Conservation (phyloP, 1,140 invertebrate genomes). For the Drosophila sturtevanti region DNA sequence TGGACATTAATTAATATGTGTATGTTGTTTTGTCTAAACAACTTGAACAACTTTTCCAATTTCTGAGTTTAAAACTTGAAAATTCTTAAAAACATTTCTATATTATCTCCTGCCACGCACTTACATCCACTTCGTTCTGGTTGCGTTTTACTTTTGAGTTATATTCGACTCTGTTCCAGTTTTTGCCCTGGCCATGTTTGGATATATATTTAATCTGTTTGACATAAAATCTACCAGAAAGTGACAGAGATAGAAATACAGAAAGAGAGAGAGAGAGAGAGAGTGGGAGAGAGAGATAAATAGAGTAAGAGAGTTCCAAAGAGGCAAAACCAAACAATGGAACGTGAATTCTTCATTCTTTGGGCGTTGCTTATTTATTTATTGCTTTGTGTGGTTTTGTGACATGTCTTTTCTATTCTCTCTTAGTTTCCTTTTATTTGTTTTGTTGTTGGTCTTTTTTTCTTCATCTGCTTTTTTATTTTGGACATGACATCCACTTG, state of each 20-base stretch:
- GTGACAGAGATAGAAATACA: constrained; percentile 24
- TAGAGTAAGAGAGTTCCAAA: constrained; percentile 23
- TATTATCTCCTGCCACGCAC: constrained; percentile 9
- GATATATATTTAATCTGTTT: constrained; percentile 54
- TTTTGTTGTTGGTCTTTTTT: constrained; percentile 28
- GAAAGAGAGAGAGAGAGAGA: constrained; percentile 13
- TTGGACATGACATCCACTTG: constrained; percentile 67
- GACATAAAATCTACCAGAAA: constrained; percentile 49
- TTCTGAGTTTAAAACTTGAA: background rate
- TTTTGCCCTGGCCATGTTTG: constrained; percentile 49
- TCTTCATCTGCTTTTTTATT: constrained; percentile 6
- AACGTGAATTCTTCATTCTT: constrained; percentile 37
- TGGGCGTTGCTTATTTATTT: constrained; percentile 72
- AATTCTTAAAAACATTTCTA: constrained; percentile 5
- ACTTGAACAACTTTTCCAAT: constrained; percentile 10
- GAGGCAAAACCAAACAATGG: constrained; percentile 46
- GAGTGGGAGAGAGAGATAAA: constrained; percentile 9
- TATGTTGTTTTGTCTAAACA: background rate
- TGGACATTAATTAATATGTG: constrained; percentile 45
- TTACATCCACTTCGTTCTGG: constrained; percentile 26
- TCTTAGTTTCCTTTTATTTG: constrained; percentile 13
- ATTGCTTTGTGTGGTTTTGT: constrained; percentile 65
- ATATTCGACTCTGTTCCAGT: constrained; percentile 36
- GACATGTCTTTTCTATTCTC: constrained; percentile 50
- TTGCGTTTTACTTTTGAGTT: constrained; percentile 25